phyloP scores from a whole-genome alignment of 2,888 invertebrate species.

The Portevinia maculata region DNA sequence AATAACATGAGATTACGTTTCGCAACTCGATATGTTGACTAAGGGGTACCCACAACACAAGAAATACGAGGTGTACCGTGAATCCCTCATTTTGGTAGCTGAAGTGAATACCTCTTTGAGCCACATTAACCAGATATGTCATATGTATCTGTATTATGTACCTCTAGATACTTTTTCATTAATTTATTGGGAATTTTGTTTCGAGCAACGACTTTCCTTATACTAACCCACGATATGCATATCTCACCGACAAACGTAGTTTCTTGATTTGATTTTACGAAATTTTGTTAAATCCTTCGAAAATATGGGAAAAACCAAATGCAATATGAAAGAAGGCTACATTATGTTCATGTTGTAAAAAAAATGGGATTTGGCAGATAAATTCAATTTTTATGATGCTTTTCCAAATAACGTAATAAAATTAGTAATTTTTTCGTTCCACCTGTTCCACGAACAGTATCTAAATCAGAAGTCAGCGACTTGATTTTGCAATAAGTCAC shows the following conservation, averaged over 20 bases:
- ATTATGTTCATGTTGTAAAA: too few relatives aligned
- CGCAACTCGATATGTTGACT: constrained; percentile 43
- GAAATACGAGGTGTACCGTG: constrained; percentile 31
- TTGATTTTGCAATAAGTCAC: too few relatives aligned
- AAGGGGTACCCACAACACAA: constrained; percentile 39
- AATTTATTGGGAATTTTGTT: constrained; percentile 57
- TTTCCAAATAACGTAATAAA: too few relatives aligned
- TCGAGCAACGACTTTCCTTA: neutral
- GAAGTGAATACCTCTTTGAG: constrained; percentile 30
- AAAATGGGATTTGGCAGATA: too few relatives aligned
- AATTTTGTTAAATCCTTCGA: too few relatives aligned
- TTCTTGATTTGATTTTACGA: too few relatives aligned
- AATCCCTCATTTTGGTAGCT: constrained; percentile 32
- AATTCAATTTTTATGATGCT: too few relatives aligned
- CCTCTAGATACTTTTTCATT: constrained; percentile 24
- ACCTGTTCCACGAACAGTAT: constrained; percentile 8
- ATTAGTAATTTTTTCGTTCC: too few relatives aligned
- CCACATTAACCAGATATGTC: constrained; percentile 3
- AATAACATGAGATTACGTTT: constrained; percentile 56
- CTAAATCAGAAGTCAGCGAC: too few relatives aligned
- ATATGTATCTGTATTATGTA: neutral
- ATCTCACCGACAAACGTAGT: too few relatives aligned
- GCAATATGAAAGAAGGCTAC: too few relatives aligned
- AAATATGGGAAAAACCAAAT: too few relatives aligned
- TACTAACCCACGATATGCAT: neutral